These are phyloP conservation scores for Notarius quadriscutis DNA, from an alignment of 2,113 vertebrate species.

Conservation along the genomic window DNA sequence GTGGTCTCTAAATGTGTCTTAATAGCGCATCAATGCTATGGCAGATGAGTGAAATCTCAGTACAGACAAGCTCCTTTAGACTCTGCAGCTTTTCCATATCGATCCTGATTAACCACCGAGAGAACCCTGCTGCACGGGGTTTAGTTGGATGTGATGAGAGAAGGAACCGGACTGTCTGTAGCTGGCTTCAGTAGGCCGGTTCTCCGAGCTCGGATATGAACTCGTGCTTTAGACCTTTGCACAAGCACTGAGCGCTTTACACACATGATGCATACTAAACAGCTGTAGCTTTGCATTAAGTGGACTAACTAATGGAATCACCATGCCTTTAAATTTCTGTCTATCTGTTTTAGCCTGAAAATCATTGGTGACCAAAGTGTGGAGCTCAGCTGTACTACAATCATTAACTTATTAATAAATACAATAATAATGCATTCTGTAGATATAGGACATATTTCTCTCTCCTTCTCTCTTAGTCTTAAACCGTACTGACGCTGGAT, in stretches of 20 bases:
- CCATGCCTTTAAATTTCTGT: slow-evolving; percentile 44
- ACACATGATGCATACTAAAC: slow-evolving; percentile 17
- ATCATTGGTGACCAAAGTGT: slow-evolving; percentile 46
- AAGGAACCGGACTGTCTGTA: slow-evolving; percentile 26
- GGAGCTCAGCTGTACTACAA: slow-evolving; percentile 22
- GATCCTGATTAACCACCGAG: neutral
- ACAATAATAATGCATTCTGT: slow-evolving; percentile 22
- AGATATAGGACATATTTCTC: slow-evolving; percentile 4
- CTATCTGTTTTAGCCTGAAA: slow-evolving; percentile 29
- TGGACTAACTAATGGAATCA: slow-evolving; percentile 35
- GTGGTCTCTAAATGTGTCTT: slow-evolving; percentile 13
- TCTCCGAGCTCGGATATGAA: slow-evolving; percentile 13
- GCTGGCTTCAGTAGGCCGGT: slow-evolving; percentile 43
- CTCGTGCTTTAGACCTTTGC: slow-evolving; percentile 12
- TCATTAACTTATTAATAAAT: slow-evolving; percentile 10
- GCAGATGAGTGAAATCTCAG: slow-evolving; percentile 3
- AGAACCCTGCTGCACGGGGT: slow-evolving; percentile 1
- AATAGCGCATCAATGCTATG: neutral
- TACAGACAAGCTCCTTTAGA: slow-evolving; percentile 19
- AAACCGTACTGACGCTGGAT: neutral
- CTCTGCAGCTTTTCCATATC: slow-evolving; percentile 22
- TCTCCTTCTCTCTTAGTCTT: neutral
- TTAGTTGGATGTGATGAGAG: neutral
- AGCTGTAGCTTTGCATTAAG: slow-evolving; percentile 21
- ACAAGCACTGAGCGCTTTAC: slow-evolving; percentile 26